These are phyloP conservation scores for Ceratosolen solmsi DNA, from an alignment of 1,140 invertebrate species.

Conservation along the genomic window DNA sequence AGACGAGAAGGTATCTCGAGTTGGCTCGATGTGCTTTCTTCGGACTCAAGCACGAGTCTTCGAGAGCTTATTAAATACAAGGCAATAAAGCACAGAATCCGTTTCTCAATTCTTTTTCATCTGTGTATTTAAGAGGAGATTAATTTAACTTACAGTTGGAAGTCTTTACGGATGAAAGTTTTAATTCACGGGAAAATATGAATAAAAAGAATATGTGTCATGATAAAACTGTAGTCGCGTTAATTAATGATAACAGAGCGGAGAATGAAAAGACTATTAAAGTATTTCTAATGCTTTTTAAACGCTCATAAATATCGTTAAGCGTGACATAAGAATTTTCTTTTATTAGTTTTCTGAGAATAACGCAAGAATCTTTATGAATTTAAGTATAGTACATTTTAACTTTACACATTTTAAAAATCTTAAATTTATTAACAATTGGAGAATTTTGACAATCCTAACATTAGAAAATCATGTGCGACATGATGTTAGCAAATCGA, in stretches of 20 bases:
- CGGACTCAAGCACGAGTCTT: background rate
- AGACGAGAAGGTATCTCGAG: background rate
- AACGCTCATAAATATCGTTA: background rate
- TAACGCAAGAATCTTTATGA: too few relatives aligned
- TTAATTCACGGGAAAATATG: background rate
- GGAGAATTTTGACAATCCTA: too few relatives aligned
- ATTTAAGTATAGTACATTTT: too few relatives aligned
- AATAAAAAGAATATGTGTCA: background rate
- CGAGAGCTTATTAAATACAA: conserved; percentile 33
- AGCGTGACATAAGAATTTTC: background rate
- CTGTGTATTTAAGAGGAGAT: conserved; percentile 22
- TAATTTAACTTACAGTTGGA: conserved; percentile 34
- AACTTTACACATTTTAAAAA: too few relatives aligned
- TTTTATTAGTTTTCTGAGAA: too few relatives aligned
- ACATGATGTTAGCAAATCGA: too few relatives aligned
- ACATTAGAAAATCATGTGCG: too few relatives aligned
- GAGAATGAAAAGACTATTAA: background rate
- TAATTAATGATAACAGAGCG: conserved; percentile 10
- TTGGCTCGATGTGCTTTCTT: conserved; percentile 3
- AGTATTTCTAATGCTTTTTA: conserved; percentile 10
- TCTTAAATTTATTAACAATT: too few relatives aligned
- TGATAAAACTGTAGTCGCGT: background rate
- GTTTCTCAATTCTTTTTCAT: background rate
- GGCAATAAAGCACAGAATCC: conserved; percentile 27
- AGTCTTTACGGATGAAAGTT: conserved; percentile 5